A percentile compares a stretch with the other conserved stretches of the same genome.
Evolutionary conservation across 2,113 vertebrate species (phyloP).

Genomic region (Scomber colias): DNA sequence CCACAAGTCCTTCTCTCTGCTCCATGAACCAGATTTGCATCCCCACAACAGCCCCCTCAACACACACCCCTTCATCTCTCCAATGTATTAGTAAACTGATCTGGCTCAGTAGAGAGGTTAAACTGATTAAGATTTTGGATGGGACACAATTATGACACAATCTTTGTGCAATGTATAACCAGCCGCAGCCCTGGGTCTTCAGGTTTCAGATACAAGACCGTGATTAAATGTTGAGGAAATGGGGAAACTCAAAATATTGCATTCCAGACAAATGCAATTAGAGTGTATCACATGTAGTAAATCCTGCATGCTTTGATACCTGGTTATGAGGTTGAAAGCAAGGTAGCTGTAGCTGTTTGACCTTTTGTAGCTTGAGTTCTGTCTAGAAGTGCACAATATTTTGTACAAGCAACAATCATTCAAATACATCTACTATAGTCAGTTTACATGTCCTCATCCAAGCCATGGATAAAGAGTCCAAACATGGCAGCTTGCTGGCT

Average conservation of each 20-base stretch:
- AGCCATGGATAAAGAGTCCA: background rate
- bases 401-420: background rate
- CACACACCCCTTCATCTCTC: slow-evolving; percentile 55
- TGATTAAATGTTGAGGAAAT: slow-evolving; percentile 82
- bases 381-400: background rate
- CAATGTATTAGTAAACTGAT: slow-evolving; percentile 79
- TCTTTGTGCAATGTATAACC: slow-evolving; percentile 70
- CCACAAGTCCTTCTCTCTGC: slow-evolving; percentile 1
- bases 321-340: slow-evolving; percentile 51
- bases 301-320: slow-evolving; percentile 71
- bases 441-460: background rate
- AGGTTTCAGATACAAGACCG: slow-evolving; percentile 66
- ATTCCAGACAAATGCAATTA: slow-evolving; percentile 85
- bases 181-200: slow-evolving; percentile 57
- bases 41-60: slow-evolving; percentile 42
- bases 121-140: slow-evolving; percentile 83
- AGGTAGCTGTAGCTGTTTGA: slow-evolving; percentile 44
- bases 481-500: background rate
- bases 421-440: background rate
- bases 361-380: slow-evolving; percentile 31
- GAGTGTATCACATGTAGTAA: slow-evolving; percentile 60
- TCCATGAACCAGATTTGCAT: slow-evolving; percentile 18
- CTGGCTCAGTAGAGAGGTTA: slow-evolving; percentile 78
- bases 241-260: slow-evolving; percentile 76
- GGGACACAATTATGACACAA: slow-evolving; percentile 83